These are phyloP conservation scores for Grallaria varia DNA, from an alignment of 2,113 vertebrate species.

Conservation along the genomic window DNA sequence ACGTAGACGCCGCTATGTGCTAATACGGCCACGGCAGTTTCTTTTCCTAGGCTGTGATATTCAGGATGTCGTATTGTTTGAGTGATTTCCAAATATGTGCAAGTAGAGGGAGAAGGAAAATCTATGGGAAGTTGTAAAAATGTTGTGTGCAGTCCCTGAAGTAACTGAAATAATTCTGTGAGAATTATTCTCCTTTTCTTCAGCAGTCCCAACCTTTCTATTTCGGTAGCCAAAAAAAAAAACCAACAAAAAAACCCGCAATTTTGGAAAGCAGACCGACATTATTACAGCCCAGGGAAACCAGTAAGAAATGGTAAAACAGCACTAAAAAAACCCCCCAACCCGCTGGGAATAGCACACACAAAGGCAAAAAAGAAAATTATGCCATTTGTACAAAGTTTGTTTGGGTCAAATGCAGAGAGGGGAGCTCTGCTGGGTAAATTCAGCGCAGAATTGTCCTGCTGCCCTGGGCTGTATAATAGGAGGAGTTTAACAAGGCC, in stretches of 20 bases:
- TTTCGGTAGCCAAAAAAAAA: neutral
- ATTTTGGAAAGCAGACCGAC: neutral
- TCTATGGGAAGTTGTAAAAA: conserved; percentile 7
- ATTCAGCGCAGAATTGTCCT: neutral
- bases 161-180: neutral
- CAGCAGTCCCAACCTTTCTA: neutral
- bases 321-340: neutral
- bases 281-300: neutral
- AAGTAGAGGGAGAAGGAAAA: neutral
- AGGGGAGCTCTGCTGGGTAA: neutral
- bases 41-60: neutral
- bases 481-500: neutral
- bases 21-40: neutral
- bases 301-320: neutral
- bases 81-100: neutral
- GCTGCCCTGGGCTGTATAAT: neutral
- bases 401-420: neutral
- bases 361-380: neutral
- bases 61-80: neutral
- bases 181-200: conserved; percentile 4
- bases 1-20: neutral
- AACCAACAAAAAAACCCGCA: too few relatives aligned
- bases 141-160: neutral
- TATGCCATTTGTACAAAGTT: neutral
- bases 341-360: neutral